Evolutionary conservation across 2,797 vertebrate species (phyloP), one percentile per base, ranked within the genome.

Genomic region (Clarias platycephalus): DNA sequence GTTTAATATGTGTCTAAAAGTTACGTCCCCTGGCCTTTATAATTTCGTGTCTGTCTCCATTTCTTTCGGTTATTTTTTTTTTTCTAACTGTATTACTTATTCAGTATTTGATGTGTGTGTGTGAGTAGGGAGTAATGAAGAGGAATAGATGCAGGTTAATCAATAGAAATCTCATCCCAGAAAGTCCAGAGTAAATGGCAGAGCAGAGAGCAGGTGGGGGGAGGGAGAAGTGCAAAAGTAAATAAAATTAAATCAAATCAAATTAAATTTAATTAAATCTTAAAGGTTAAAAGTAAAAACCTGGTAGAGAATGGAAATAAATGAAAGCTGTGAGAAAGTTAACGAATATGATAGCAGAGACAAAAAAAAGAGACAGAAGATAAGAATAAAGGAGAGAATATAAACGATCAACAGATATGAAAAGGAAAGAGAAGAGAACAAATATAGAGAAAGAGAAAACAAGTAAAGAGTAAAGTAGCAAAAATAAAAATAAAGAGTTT

Each of bases 321-420:
- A 49, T 26, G 58, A 15, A 20, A 64, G 20, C n/a, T 53, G 26
- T 24, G 12, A 22, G n/a, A 94, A 93, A 92, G 93, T 97, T 93
- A 98, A 96, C 85, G 97, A 96, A 26, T 97, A 97, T 58, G n/a
- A 9, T 12, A n/a, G 28, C 37, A 31, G 66, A 28, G 66, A 16
- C 22, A 40, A 55, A 2, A 10, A 10, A 40, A 10, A 3, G 58
- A 13, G 22, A 70, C 40, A 78, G 7, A 22, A 58, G 24, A 34
- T 49, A n/a, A 37, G 26, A 44, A 26, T 24, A 28, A 62, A 34
- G 34, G 28, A 40, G 49, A 58, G 1, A 16, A 28, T 49, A 49
- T 49, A 3, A 49, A 49, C 10, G 44, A 60, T 16, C 12, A n/a
- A 28, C 53, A 37, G 24, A n/a, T 75, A 49, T 58, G 3, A 18